Conservation (phyloP, 2,113 vertebrate species). For the Anarrhichthys ocellatus region DNA sequence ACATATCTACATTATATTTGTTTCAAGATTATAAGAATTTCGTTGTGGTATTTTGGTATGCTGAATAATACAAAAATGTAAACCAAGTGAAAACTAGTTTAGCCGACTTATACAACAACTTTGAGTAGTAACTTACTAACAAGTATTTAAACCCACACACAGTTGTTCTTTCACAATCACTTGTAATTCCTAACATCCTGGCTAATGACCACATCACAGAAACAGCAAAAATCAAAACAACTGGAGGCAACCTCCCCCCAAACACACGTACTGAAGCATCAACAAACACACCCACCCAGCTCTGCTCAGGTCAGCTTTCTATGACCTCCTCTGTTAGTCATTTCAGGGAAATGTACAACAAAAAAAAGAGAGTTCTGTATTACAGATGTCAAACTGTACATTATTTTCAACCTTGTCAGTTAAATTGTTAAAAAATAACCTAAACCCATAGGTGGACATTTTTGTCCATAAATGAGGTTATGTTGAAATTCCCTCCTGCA, state of each 20-base stretch:
- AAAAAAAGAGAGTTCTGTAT: not conserved
- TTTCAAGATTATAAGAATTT: not conserved
- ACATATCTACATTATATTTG: not conserved
- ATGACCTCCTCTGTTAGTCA: conserved; percentile 29
- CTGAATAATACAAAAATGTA: not conserved
- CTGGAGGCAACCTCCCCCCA: not conserved
- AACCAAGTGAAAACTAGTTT: not conserved
- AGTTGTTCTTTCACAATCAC: not conserved
- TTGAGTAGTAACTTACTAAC: not conserved
- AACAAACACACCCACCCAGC: conserved; percentile 30
- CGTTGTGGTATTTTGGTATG: not conserved
- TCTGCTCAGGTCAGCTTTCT: conserved; percentile 28
- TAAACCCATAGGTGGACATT: not conserved
- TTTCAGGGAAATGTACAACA: conserved; percentile 25
- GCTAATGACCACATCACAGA: conserved; percentile 53
- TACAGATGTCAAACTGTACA: conserved; percentile 4
- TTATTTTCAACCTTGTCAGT: not conserved
- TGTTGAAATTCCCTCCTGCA: not conserved
- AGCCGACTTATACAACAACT: not conserved
- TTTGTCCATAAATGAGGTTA: not conserved
- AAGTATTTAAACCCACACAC: not conserved
- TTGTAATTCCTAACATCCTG: conserved; percentile 18
- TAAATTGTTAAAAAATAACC: not conserved
- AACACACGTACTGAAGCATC: conserved; percentile 28
- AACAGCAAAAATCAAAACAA: conserved; percentile 42